Base-by-base conservation (phyloP, 2,113 vertebrate species). In the Ia io region DNA sequence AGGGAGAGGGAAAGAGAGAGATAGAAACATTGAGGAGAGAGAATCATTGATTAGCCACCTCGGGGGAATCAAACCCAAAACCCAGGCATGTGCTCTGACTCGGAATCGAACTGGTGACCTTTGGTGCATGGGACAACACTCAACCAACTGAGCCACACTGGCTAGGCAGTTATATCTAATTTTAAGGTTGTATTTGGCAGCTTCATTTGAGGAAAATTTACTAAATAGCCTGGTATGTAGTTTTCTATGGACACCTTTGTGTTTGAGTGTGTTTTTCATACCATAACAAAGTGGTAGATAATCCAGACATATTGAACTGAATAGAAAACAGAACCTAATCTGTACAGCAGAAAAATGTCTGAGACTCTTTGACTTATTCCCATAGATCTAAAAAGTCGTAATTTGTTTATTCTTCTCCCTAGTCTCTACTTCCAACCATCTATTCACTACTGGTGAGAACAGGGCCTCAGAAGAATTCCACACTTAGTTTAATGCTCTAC, bases 91-190 rank as follows among this genome's bases (percentile, higher is more conserved):
- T 61, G 9, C 25, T 61, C 59, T 61, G 59, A 61, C 25, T 59
- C 22, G 9, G 56, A 59, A 9, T 23, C 3, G 3, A 59, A 59
- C 56, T 61, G 59, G 59, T 61, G 59, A 28, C 23, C 25, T 61
- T 28, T 61, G 25, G 23, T 28, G 23, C 59, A 28, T 61, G 59
- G 25, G 59, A 61, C 59, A 61, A 61, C 25, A 25, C 59, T 61
- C 59, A 61, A 61, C 59, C 25, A 28, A 61, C 56, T 61, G 23
- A 61, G 3, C 25, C 23, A 61, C 59, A 25, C 10, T 61, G 59
- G 59, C 25, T 61, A 61, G 59, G 25, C 59, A 77, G 82, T 91
- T 96, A 53, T 59, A 90, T 96, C 93, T 97, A 93, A 83, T 88
- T 96, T 97, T 84, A 71, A 95, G 14, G 5, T 90, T 93, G 49